Evolutionary conservation across 2,113 vertebrate species (phyloP).

Genomic region (Ramphastos sulfuratus): DNA sequence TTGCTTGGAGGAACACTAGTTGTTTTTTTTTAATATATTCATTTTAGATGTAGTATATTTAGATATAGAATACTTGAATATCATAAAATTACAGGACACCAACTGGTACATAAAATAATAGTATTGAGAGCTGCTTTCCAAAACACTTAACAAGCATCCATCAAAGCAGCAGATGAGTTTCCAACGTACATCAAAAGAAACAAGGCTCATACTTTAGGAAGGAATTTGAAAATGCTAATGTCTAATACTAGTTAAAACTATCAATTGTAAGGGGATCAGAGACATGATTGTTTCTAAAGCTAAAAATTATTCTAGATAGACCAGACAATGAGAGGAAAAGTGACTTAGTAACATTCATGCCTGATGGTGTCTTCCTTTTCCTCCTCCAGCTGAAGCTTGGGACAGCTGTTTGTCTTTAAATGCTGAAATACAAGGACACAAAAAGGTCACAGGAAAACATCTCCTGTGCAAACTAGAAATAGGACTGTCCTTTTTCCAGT

Average conservation of each 20-base stretch:
- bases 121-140: neutral
- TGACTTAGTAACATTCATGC: slow-evolving; percentile 15
- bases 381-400: slow-evolving; percentile 33
- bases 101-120: neutral
- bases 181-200: neutral
- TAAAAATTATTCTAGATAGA: slow-evolving; percentile 5
- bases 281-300: neutral
- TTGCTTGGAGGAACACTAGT: slow-evolving; percentile 58
- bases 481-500: slow-evolving; percentile 41
- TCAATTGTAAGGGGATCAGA: neutral
- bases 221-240: neutral
- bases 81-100: neutral
- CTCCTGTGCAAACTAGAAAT: slow-evolving; percentile 33
- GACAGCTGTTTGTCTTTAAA: slow-evolving; percentile 50
- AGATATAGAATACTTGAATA: slow-evolving; percentile 4
- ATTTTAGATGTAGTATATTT: slow-evolving; percentile 37
- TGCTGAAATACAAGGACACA: slow-evolving; percentile 7
- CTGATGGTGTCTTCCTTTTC: slow-evolving; percentile 55
- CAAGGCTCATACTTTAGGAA: neutral
- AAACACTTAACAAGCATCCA: neutral
- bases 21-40: slow-evolving; percentile 31
- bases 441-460: slow-evolving; percentile 56
- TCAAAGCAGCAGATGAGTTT: neutral
- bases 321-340: slow-evolving; percentile 56
- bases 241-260: neutral